Evolutionary conservation across 2,797 vertebrate species (phyloP).

Genomic region (Chlorospingus flavigularis): DNA sequence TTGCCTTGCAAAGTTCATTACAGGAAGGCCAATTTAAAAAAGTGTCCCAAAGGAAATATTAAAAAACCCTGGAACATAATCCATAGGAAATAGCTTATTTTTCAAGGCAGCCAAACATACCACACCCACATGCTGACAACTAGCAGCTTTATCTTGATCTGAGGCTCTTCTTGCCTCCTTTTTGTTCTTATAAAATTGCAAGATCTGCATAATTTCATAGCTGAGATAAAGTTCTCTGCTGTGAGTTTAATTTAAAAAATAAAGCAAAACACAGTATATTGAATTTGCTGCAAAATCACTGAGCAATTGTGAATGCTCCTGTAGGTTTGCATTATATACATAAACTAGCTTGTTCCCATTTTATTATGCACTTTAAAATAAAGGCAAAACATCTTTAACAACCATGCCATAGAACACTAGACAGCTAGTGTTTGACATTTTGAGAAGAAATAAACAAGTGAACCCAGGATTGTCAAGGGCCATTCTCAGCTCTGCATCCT

Average conservation of each 20-base stretch:
- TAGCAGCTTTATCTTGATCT: constrained; percentile 55
- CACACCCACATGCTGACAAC: constrained; percentile 50
- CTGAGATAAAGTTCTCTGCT: not conserved
- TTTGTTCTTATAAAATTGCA: constrained; percentile 30
- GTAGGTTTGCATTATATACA: not conserved
- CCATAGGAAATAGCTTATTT: constrained; percentile 74
- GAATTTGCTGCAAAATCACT: not conserved
- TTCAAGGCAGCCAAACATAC: constrained; percentile 74
- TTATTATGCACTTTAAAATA: not conserved
- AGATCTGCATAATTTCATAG: not conserved
- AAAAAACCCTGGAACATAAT: constrained; percentile 70
- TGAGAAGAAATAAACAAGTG: not conserved
- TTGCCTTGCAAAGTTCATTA: constrained; percentile 65
- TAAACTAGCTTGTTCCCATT: not conserved
- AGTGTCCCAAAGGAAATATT: constrained; percentile 82
- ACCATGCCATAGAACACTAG: not conserved
- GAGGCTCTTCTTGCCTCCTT: constrained; percentile 19
- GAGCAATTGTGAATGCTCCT: not conserved
- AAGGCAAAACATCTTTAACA: not conserved
- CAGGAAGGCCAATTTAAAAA: constrained; percentile 63
- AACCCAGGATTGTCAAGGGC: not conserved
- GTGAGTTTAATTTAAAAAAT: not conserved
- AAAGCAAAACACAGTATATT: not conserved
- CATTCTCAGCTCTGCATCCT: not conserved
- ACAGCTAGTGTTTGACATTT: not conserved